Evolutionary conservation across 2,888 invertebrate species (phyloP).

Genomic region (Lamellibrachia columna): DNA sequence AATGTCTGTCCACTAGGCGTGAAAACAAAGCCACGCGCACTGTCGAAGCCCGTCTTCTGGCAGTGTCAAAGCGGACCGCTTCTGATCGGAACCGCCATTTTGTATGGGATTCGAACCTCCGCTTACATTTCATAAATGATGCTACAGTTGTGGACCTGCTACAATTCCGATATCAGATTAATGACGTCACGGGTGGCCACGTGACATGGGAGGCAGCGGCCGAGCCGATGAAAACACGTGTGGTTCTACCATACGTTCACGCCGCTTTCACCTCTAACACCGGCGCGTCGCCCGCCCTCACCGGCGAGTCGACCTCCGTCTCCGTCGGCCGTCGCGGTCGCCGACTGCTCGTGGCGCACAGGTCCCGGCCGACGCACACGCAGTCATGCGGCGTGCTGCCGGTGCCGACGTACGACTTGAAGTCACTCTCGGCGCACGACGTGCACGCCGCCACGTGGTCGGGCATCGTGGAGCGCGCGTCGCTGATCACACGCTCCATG

Average conservation of each 20-base stretch:
- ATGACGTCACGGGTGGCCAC: background rate
- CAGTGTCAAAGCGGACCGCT: background rate
- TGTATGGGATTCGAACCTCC: background rate
- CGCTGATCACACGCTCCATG: slow-evolving; percentile 21
- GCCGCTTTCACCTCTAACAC: background rate
- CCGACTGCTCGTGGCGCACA: background rate
- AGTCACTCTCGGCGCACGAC: slow-evolving; percentile 23
- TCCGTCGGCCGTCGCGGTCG: background rate
- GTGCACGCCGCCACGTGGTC: slow-evolving; percentile 19
- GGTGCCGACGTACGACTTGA: slow-evolving; percentile 13
- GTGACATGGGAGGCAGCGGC: background rate
- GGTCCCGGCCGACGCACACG: background rate
- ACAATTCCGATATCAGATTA: background rate
- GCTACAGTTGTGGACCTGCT: background rate
- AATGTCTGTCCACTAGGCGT: background rate
- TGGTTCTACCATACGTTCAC: background rate
- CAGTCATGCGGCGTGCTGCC: background rate
- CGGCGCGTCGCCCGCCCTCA: background rate
- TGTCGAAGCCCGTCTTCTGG: background rate
- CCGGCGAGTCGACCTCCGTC: background rate
- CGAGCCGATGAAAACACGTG: background rate
- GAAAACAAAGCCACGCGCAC: background rate
- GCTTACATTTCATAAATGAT: background rate
- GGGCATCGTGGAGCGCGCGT: slow-evolving; percentile 22
- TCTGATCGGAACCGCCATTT: background rate